Base-by-base conservation (phyloP, 2,888 invertebrate species). In the Troides oblongomaculatus region DNA sequence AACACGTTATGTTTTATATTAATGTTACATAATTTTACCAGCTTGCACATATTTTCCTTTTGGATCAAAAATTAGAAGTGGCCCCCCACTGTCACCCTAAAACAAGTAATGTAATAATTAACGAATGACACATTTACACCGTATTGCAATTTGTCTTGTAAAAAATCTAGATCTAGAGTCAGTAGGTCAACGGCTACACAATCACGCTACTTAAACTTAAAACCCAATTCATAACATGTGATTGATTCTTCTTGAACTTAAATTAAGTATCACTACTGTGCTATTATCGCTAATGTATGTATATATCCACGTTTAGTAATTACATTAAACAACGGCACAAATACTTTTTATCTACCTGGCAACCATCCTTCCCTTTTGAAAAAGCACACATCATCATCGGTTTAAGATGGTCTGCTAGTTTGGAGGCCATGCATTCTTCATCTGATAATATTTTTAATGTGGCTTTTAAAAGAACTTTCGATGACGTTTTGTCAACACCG, bases 31-130 rank as follows among this genome's bases (percentile, higher is more conserved):
- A 53, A 66, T 18, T 62, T 85, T 87, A 95, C 95, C 95, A 75
- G 94, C 90, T 80, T 94, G 86, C 69, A 94, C 93, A 78, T 93
- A 94, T 81, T 86, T 92, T 71, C 94, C 94, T 70, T 92, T 88
- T 8, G 83, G 78, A 77, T 93, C 87, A 79, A 93, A 90, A 5
- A 90, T 90, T 43, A 94, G 73, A 61, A 95, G 81, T 0, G 95
- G 95, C 2, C 95, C 95, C 23, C 95, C 95, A 77, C 95, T 95
- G 78, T 95, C 95, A 21, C 95, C 95, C 95, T 95, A 83, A 43
- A 86, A 81, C 68, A 23, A 58, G 8, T 58, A 58, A 21, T 4
- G 23, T 10, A 23, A 58, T 25, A 53, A 53, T 53, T 53, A 17
- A 14, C 14, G 14, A 53, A 53, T n/a, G 18, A 53, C 53, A 2